Percentiles rank a stretch among this genome's conserved stretches.
Evolutionary conservation across 2,888 invertebrate species (phyloP).

Genomic region (Mayetiola destructor): DNA sequence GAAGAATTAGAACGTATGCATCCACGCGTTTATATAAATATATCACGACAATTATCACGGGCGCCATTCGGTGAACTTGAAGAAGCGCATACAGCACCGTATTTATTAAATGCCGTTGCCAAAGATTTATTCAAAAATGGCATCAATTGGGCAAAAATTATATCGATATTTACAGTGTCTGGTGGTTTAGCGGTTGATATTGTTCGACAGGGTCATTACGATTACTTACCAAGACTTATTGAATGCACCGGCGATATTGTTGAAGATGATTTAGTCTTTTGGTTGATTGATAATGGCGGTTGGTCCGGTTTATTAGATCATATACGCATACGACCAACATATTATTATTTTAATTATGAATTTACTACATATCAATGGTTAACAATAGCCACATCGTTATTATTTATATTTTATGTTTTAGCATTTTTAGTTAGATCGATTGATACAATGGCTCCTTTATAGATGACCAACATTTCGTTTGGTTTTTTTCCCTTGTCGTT

Average conservation of each 20-base stretch:
- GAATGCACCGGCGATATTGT: conserved; percentile 62
- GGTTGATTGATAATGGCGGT: conserved; percentile 73
- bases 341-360: background rate
- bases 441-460: conserved; percentile 26
- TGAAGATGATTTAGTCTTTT: conserved; percentile 51
- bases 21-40: conserved; percentile 57
- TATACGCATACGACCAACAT: conserved; percentile 26
- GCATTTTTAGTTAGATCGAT: conserved; percentile 29
- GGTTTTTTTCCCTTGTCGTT: conserved; percentile 33
- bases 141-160: conserved; percentile 66
- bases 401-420: conserved; percentile 30
- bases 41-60: conserved; percentile 57
- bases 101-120: conserved; percentile 50
- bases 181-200: conserved; percentile 73
- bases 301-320: conserved; percentile 43
- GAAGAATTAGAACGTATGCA: conserved; percentile 63
- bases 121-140: conserved; percentile 54
- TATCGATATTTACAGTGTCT: conserved; percentile 67
- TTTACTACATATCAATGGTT: conserved; percentile 22
- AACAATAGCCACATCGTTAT: conserved; percentile 30
- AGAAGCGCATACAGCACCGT: conserved; percentile 36
- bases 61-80: conserved; percentile 43
- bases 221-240: conserved; percentile 59
- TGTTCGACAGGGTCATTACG: conserved; percentile 58
- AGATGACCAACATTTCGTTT: too few species aligned